Base-by-base conservation (phyloP, 1,140 invertebrate species). In the Panagrolaimus sp. region DNA sequence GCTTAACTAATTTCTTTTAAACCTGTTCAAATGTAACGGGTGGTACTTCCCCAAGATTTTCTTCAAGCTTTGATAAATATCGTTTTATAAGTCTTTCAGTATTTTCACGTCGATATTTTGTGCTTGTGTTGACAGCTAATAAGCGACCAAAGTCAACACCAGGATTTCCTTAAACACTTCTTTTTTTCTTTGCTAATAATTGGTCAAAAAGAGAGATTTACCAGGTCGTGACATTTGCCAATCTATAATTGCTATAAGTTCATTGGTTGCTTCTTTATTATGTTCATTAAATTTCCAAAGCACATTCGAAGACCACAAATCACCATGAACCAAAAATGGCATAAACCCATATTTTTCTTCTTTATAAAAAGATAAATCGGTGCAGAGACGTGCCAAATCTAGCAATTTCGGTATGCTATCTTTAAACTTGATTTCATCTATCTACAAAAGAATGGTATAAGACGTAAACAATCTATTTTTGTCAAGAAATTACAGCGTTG, bases 221-320 rank as follows among this genome's bases (percentile, higher is more conserved):
- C 68, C 68, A 63, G 71, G 8, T 51, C 67, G 67, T 3, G 75
- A 53, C 20, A 62, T 68, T 66, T 77, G 72, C 76, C 76, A 76
- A 31, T 76, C 74, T 20, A 76, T 78, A 20, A 76, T 70, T 3
- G 76, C 74, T n/a, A 9, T 31, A 4, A 76, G 11, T 67, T 74
- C 66, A 38, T 53, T 72, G n/a, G 71, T 70, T 45, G 68, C 38
- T 20, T n/a, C n/a, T n/a, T 70, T 65, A 31, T 67, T 73, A 9
- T 79, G 14, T 1, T 20, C 25, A 63, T 76, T 65, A 51, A 51
- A 43, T 25, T 48, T 38, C 76, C 76, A 76, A 14, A 76, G 25
- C n/a, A 76, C 63, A 38, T 76, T 76, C 20, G 76, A 38, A 5
- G 77, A 11, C 74, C 74, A 76, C 4, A 76, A 38, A 72, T 76